Evolutionary conservation across 2,888 invertebrate species (phyloP), one percentile per base, ranked within the genome.

Genomic region (Ennomos quercinarius): DNA sequence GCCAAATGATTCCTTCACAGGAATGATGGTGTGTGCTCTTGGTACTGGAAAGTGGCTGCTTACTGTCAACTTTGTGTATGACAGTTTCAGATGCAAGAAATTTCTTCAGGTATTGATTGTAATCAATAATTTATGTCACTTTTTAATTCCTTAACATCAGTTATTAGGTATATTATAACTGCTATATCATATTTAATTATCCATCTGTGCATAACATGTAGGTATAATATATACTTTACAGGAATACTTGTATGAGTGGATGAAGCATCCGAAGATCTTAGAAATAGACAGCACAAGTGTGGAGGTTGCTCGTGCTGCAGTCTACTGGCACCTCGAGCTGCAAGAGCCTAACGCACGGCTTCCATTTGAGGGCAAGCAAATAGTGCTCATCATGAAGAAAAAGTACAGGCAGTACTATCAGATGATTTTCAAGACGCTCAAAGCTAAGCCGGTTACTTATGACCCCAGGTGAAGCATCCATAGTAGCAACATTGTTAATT

Each of bases 21-120:
- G 91, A 2, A 92, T 92, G 92, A 91, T 91, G 87, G 90, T 91
- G 27, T 92, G 92, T 67, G 86, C 91, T 0, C 82, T 92, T 6
- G 85, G 90, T 39, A 91, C 92, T 0, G 92, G 92, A 17, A 92
- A 92, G 68, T 91, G 91, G 91, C 67, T 92, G 65, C 73, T 92
- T 1, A 86, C 87, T 54, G 76, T 90, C 69, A 89, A 83, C 67
- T 92, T 81, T 59, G 76, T 92, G 35, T 91, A 91, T 42, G 92
- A 92, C 72, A 91, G 92, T 68, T 91, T 90, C 67, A 73, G 91
- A 27, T 89, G 88, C 76, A 91, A 90, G 63, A 90, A 89, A 66
- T 91, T 90, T 54, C 70, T 92, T 57, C 84, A 83, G 75, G 92
- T 89, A 27, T 64, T 71, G 77, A 64, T 11, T 12, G 4, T 13